Percentiles rank a stretch among this genome's conserved stretches.
Evolutionary conservation across 2,797 vertebrate species (phyloP).

Genomic region (Peromyscus melanophrys): DNA sequence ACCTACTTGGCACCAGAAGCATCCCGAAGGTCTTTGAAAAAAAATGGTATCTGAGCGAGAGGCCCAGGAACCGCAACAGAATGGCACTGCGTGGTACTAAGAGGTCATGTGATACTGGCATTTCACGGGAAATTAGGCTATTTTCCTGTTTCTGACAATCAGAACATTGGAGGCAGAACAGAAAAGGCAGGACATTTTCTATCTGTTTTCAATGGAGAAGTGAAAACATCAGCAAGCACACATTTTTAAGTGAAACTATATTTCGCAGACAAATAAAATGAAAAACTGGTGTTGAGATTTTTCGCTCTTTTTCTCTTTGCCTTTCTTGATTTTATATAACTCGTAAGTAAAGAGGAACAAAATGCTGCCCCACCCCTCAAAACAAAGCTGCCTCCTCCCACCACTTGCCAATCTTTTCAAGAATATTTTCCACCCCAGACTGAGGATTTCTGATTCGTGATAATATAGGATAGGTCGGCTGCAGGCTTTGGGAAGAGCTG

Average conservation of each 20-base stretch:
- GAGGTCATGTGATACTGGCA: background rate
- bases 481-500: background rate
- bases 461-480: background rate
- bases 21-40: slow-evolving; percentile 49
- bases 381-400: background rate
- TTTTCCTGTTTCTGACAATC: slow-evolving; percentile 69
- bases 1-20: slow-evolving; percentile 74
- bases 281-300: background rate
- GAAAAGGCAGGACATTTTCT: background rate
- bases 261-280: slow-evolving; percentile 43
- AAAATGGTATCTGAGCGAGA: slow-evolving; percentile 61
- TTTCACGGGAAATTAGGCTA: slow-evolving; percentile 63
- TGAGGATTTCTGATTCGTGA: slow-evolving; percentile 8
- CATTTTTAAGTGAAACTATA: slow-evolving; percentile 55
- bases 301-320: background rate
- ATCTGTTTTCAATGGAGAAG: slow-evolving; percentile 33
- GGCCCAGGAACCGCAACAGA: slow-evolving; percentile 35
- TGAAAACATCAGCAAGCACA: slow-evolving; percentile 35
- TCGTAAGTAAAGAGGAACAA: slow-evolving; percentile 46
- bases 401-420: slow-evolving; percentile 14
- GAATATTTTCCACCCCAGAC: background rate
- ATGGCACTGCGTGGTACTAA: slow-evolving; percentile 70
- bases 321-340: slow-evolving; percentile 21
- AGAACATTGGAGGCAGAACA: slow-evolving; percentile 45
- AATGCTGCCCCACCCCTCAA: background rate